A percentile compares a stretch with the other conserved stretches of the same genome.
Conservation (phyloP, 2,113 vertebrate species). For the Sphaerodactylus townsendi region DNA sequence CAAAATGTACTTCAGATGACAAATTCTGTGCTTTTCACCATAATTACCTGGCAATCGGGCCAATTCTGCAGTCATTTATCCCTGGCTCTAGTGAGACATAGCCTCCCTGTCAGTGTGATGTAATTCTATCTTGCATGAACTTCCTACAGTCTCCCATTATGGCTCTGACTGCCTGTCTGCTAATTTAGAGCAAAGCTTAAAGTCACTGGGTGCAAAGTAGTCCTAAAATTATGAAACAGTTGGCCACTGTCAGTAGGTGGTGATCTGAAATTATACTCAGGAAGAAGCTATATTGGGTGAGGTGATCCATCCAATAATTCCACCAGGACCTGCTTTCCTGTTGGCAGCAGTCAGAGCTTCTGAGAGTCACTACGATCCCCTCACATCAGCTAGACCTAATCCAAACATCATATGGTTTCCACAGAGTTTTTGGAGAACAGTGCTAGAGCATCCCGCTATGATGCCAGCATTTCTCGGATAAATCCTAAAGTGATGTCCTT, state of each 20-base stretch:
- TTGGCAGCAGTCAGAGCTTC: too few species aligned
- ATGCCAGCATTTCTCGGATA: too few species aligned
- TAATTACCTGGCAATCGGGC: not conserved
- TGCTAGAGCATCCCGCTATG: too few species aligned
- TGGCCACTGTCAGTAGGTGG: not conserved
- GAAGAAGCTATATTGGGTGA: not conserved
- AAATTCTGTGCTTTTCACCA: not conserved
- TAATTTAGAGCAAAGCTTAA: not conserved
- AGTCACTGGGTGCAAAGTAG: not conserved
- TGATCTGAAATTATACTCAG: not conserved
- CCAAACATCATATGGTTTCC: too few species aligned
- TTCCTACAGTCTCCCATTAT: not conserved
- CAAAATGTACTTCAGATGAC: not conserved
- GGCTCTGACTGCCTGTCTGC: not conserved
- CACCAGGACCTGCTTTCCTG: too few species aligned
- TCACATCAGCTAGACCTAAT: too few species aligned
- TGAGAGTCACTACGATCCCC: too few species aligned
- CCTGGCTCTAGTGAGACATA: not conserved
- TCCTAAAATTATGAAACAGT: not conserved
- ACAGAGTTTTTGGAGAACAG: too few species aligned
- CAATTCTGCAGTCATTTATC: not conserved
- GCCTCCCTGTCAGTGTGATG: not conserved
- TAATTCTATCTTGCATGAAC: not conserved
- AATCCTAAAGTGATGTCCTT: too few species aligned
- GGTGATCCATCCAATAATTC: not conserved